Evolutionary conservation across 2,113 vertebrate genomes (phyloP), one percentile per base, ranked within the genome.

Genomic region (Stegostoma tigrinum): DNA sequence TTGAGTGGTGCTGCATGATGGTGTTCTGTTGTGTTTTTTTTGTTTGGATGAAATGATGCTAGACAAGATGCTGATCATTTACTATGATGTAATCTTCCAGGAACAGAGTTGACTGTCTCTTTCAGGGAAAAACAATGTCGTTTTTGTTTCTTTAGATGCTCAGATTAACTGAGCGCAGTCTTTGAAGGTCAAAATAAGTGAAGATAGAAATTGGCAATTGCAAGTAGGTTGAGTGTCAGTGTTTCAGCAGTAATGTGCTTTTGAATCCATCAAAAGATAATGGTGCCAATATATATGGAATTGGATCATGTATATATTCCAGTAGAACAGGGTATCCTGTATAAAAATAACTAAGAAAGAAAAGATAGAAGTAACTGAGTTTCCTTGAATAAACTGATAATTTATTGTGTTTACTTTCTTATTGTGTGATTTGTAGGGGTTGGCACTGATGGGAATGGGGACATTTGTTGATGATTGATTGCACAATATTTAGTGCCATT

Each of bases 271-370:
- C 42, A 70, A 72, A 94, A 24, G 38, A 72, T 27, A 67, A 95
- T 48, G 68, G 2, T 48, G 48, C 48, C 48, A 48, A 48, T 48
- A 48, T 48, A 48, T 48, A 48, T 48, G 48, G 48, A 48, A 48
- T 48, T 48, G 48, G 48, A 34, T 72, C 72, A 70, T 72, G 94
- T 72, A n/a, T 6, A 0, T 95, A 61, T 95, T 45, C 67, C 24
- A 52, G 66, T 42, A 48, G 15, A 34, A 24, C 30, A 5, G 86
- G 55, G 87, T 61, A 30, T 61, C 55, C 27, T 34, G 52, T 34
- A 48, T 75, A 72, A 72, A 95, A 95, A 52, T 72, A 95, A 95
- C 94, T 93, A 93, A 93, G n/a, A 61, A 93, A 93, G n/a, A 61
- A 61, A 61, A 61, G 55, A 61, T 61, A 0, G 12, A 61, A 61